Base-by-base conservation (phyloP, 1,140 invertebrate species). In the Latrodectus geometricus region DNA sequence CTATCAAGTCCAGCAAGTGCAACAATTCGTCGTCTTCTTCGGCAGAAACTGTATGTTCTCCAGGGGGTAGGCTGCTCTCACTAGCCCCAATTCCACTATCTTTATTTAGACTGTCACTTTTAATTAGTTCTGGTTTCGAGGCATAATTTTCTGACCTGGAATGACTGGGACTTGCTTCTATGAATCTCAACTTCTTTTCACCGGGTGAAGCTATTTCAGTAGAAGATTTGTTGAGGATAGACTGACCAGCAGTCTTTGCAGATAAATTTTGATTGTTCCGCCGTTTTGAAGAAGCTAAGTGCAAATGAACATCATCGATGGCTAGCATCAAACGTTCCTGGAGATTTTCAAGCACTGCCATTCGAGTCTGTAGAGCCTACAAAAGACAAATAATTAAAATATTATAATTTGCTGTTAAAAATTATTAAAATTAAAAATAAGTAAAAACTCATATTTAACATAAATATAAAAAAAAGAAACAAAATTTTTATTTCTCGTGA, bases 251-350 rank as follows among this genome's bases (percentile, higher is more conserved):
- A 20, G 79, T 61, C 21, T 69, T 78, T 7, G 50, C 14, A 35
- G 50, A 48, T 17, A 17, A 54, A 8, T 15, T 15, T 20, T 35
- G 48, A 76, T 21, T 76, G 17, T 78, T 52, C 3, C 15, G 20
- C 11, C 75, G 48, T 56, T 81, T 75, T 15, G 84, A 72, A 0
- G 78, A 68, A 20, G 78, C 74, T 8, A 87, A 50, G 23, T 87
- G 86, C 0, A 61, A 49, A 70, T 87, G 72, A 23, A 87, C 79
- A 68, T 77, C 79, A 35, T 81, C 52, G 48, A 87, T 83, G 35
- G 86, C 86, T 70, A 49, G 61, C 78, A 87, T 82, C n/a, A 87
- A 49, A n/a, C 74, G 49, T 70, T 87, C 86, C 61, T 87, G 86
- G 35, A 81, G 65, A 35, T 66, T 79, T 83, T 87, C 86, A 65